A percentile compares a stretch with the other conserved stretches of the same genome.
Conservation (phyloP, 2,113 vertebrate species). For the Halcyon senegalensis region DNA sequence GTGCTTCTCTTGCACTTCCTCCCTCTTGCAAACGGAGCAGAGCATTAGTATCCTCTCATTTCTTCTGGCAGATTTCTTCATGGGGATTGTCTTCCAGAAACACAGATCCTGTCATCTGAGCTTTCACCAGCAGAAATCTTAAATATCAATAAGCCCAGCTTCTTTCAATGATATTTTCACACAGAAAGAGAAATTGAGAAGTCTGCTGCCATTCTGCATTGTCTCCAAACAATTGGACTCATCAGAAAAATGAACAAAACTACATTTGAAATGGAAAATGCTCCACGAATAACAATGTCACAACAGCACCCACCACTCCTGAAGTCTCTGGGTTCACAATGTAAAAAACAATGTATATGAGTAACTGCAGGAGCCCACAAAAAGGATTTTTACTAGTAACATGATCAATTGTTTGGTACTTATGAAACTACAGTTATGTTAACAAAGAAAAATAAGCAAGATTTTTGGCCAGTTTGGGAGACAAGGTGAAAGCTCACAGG, state of each 20-base stretch:
- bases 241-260: slow-evolving; percentile 6
- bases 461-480: slow-evolving; percentile 36
- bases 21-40: neutral
- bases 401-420: slow-evolving; percentile 24
- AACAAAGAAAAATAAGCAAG: slow-evolving; percentile 10
- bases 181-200: slow-evolving; percentile 33
- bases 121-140: slow-evolving; percentile 14
- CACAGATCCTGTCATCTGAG: neutral
- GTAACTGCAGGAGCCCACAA: slow-evolving; percentile 2
- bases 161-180: slow-evolving; percentile 11
- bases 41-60: neutral
- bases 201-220: slow-evolving; percentile 31
- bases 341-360: neutral
- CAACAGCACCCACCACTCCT: neutral
- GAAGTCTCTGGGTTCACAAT: neutral
- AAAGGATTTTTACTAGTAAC: neutral
- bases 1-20: neutral
- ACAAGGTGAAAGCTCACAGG: slow-evolving; percentile 48
- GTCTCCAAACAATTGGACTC: slow-evolving; percentile 37
- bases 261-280: slow-evolving; percentile 7
- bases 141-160: neutral
- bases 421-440: neutral
- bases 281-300: slow-evolving; percentile 15
- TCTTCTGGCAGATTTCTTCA: neutral
- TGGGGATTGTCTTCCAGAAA: neutral